A percentile compares a stretch with the other conserved stretches of the same genome.
Evolutionary conservation across 2,797 vertebrate genomes (phyloP).

Genomic region (Gymnoscopelus braueri): DNA sequence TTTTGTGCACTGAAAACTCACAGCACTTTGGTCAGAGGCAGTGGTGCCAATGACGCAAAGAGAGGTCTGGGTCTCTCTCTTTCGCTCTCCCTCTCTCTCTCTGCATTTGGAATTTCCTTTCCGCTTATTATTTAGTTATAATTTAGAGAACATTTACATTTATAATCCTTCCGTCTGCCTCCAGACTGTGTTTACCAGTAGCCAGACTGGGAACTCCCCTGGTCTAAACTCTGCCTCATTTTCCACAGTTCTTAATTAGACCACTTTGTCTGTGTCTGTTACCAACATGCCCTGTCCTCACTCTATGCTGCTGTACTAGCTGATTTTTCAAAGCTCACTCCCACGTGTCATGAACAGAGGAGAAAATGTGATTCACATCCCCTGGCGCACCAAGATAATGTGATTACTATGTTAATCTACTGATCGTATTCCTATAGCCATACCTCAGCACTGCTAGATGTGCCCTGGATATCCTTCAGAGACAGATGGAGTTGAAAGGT

Average conservation of each 20-base stretch:
- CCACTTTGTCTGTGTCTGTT: constrained; percentile 60
- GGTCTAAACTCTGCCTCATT: no score
- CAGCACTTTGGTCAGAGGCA: constrained; percentile 50
- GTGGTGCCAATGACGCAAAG: constrained; percentile 45
- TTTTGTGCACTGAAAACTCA: constrained; percentile 3
- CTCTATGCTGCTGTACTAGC: constrained; percentile 5
- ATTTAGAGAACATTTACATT: no score
- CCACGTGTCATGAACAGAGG: constrained; percentile 33
- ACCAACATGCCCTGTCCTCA: constrained; percentile 44
- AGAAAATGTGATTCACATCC: constrained; percentile 40
- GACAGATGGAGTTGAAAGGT: neutral
- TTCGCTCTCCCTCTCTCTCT: constrained; percentile 10
- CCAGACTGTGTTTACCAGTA: no score
- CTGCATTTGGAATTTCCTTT: neutral
- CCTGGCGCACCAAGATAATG: constrained; percentile 45
- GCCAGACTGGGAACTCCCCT: no score
- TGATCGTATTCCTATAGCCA: constrained; percentile 9
- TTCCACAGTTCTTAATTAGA: constrained; percentile 64
- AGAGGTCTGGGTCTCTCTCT: constrained; percentile 38
- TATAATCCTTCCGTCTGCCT: no score
- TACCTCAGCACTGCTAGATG: constrained; percentile 23
- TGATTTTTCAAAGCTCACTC: neutral
- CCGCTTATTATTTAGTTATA: no score
- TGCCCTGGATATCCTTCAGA: constrained; percentile 13
- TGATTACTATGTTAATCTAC: constrained; percentile 50